Evolutionary conservation across 2,113 vertebrate species (phyloP), one percentile per base, ranked within the genome.

Genomic region (Mastomys natalensis): DNA sequence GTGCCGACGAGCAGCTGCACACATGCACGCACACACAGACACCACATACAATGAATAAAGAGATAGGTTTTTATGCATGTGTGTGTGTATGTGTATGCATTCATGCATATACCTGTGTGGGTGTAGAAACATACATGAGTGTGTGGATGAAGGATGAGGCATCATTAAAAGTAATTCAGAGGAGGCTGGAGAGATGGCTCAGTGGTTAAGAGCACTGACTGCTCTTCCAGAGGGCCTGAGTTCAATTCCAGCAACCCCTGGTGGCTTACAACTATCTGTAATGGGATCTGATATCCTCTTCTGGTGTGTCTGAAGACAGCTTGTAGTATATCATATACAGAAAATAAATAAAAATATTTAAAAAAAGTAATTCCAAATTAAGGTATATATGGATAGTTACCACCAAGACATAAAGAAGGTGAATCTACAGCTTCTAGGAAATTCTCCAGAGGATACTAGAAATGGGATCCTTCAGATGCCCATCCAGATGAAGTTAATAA

Each of bases 81-180:
- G 43, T 40, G 53, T 10, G 34, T 10, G 3, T 48, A 12, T 22
- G 24, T 21, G 29, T 34, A 3, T 51, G 51, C 58, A 43, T 43
- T 43, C 45, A 66, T 70, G 58, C 53, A 53, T 6, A 72, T 9
- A 37, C 9, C 5, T 43, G 24, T 51, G 24, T 34, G 66, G 5
- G 4, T 45, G 16, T 76, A 3, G 48, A 17, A 29, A 62, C 19
- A 82, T 15, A 37, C 7, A 5, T 1, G 5, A 31, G 48, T 55
- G 12, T 82, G 22, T 40, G 37, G 48, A 40, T 40, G 48, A 72
- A 55, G 80, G 15, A 68, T 34, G 21, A 40, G n/a, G 5, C n/a
- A n/a, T 95, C 72, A 73, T 1, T 77, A 66, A 94, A 90, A 81
- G 51, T 13, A 51, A 86, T 21, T 91, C 22, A 72, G 94, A 88